Percentiles rank a stretch among this genome's conserved stretches.
Evolutionary conservation across 2,888 invertebrate species (phyloP).

Genomic region (Pristionchus entomophagus): DNA sequence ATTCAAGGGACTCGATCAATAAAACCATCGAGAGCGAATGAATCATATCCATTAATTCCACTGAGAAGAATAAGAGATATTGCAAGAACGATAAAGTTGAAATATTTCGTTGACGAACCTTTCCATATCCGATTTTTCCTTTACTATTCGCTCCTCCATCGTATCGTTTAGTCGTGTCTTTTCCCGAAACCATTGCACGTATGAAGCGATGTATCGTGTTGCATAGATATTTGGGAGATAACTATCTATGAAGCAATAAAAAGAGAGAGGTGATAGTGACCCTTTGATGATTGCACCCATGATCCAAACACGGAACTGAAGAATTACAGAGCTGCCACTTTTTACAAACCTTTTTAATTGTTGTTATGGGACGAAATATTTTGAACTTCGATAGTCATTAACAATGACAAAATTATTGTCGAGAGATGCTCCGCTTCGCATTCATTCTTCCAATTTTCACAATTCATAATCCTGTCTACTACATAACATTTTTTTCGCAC

Average conservation of each 20-base stretch:
- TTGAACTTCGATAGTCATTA: too few species aligned
- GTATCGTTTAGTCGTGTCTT: neutral
- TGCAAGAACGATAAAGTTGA: neutral
- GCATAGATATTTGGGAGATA: too few species aligned
- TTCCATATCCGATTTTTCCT: neutral
- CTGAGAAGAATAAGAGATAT: neutral
- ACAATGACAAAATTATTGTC: too few species aligned
- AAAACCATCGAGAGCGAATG: slow-evolving; percentile 19
- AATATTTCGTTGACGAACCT: neutral
- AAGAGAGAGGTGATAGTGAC: neutral
- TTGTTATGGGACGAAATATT: too few species aligned
- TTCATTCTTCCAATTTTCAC: too few species aligned
- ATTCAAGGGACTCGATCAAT: neutral
- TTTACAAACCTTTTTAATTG: too few species aligned
- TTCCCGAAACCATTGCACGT: neutral
- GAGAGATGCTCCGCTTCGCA: too few species aligned
- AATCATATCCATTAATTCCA: neutral
- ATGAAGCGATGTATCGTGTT: neutral
- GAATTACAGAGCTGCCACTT: too few species aligned
- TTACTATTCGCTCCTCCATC: neutral
- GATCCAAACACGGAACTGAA: too few species aligned
- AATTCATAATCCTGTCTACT: too few species aligned
- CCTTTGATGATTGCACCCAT: neutral
- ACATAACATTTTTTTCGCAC: too few species aligned
- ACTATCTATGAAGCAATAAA: neutral